Evolutionary conservation across 1,140 invertebrate genomes (phyloP).

Genomic region (Pemphigus obesinymphae): DNA sequence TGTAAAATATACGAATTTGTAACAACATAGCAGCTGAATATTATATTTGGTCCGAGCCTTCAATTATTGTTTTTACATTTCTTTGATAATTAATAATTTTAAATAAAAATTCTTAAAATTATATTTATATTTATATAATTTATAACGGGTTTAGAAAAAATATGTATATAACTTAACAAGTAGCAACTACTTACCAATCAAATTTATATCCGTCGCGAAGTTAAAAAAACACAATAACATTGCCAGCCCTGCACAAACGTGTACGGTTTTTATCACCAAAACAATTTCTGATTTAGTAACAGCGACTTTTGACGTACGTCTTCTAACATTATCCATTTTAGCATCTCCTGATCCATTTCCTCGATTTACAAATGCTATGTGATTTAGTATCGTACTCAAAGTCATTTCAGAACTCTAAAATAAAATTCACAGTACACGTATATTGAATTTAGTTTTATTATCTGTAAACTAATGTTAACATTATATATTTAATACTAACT

Average conservation of each 20-base stretch:
- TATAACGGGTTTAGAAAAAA: no score
- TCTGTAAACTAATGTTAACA: not conserved
- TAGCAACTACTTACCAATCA: slow-evolving; percentile 9
- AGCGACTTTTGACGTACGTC: slow-evolving; percentile 23
- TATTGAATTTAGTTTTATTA: not conserved
- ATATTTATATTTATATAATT: no score
- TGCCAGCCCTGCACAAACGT: slow-evolving; percentile 19
- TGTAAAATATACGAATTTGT: no score
- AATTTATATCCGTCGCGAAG: slow-evolving; percentile 29
- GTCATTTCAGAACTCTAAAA: slow-evolving; percentile 48
- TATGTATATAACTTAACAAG: no score
- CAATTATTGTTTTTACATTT: no score
- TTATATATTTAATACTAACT: not conserved
- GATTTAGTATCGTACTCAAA: slow-evolving; percentile 58
- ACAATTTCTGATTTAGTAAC: slow-evolving; percentile 31
- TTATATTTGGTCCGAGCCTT: no score
- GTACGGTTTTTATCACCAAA: slow-evolving; percentile 17
- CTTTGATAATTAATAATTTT: no score
- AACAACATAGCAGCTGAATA: no score
- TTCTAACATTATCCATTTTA: slow-evolving; percentile 30
- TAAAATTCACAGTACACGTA: not conserved
- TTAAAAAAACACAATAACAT: slow-evolving; percentile 33
- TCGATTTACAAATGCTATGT: slow-evolving; percentile 58
- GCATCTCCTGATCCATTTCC: slow-evolving; percentile 20
- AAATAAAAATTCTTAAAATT: no score